These are phyloP conservation scores for Poeciliopsis prolifica DNA, from an alignment of 2,113 vertebrate species.

Conservation along the genomic window DNA sequence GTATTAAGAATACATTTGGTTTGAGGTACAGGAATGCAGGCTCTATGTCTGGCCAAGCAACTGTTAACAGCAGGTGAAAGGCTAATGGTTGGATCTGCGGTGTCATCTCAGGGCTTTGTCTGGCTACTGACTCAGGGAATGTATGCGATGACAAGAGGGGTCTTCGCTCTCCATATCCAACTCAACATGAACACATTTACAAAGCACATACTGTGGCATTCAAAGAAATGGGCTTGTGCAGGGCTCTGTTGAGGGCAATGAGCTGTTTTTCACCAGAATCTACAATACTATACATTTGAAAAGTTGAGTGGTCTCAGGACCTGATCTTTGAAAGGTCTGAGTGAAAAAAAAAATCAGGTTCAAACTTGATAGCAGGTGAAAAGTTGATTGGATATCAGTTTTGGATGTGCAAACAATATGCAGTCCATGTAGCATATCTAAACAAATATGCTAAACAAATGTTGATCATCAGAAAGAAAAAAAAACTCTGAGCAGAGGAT, in stretches of 20 bases:
- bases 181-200: conserved; percentile 38
- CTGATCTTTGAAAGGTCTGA: too few relatives aligned
- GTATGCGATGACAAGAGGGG: conserved; percentile 92
- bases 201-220: conserved; percentile 22
- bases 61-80: conserved; percentile 92
- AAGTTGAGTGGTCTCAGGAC: too few relatives aligned
- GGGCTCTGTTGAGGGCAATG: conserved; percentile 44
- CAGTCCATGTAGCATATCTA: too few relatives aligned
- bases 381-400: too few relatives aligned
- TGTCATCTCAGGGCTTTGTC: conserved; percentile 87
- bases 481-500: too few relatives aligned
- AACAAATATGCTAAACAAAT: too few relatives aligned
- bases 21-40: conserved; percentile 84
- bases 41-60: conserved; percentile 87
- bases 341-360: too few relatives aligned
- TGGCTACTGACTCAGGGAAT: conserved; percentile 93
- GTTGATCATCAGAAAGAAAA: too few relatives aligned
- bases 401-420: too few relatives aligned
- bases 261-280: conserved; percentile 32
- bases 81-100: conserved; percentile 92
- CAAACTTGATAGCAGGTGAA: too few relatives aligned
- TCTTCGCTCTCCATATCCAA: conserved; percentile 52
- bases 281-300: neutral
- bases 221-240: conserved; percentile 39
- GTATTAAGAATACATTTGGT: conserved; percentile 83